A percentile compares a stretch with the other conserved stretches of the same genome.
These are phyloP conservation scores for Gymnogyps californianus DNA, from an alignment of 2,113 vertebrate species.

Conservation along the genomic window DNA sequence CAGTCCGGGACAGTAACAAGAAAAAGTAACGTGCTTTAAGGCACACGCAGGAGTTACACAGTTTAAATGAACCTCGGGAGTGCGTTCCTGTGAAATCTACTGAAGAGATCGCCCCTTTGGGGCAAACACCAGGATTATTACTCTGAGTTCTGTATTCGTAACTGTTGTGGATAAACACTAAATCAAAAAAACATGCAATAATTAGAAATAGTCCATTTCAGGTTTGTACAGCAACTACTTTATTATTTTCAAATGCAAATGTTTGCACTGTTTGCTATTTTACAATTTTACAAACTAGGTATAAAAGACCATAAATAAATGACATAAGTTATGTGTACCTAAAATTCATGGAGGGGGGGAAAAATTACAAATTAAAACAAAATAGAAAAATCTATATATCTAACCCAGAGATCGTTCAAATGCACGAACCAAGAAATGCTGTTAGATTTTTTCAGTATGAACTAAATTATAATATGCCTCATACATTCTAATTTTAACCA, in stretches of 20 bases:
- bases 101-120: background rate
- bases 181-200: background rate
- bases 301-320: conserved; percentile 99
- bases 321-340: conserved; percentile 99
- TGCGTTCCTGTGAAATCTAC: background rate
- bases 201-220: background rate
- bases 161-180: background rate
- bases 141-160: background rate
- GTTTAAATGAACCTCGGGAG: background rate
- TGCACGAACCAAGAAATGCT: conserved; percentile 80
- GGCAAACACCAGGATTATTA: background rate
- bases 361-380: conserved; percentile 83
- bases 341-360: conserved; percentile 79
- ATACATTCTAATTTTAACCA: conserved; percentile 91
- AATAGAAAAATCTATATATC: conserved; percentile 86
- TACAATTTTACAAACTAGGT: conserved; percentile 99
- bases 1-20: accelerated
- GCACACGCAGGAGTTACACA: accelerated
- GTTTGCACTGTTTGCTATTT: conserved; percentile 92
- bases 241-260: conserved; percentile 95
- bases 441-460: conserved; percentile 80
- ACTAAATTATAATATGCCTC: conserved; percentile 88
- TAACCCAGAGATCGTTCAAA: conserved; percentile 83
- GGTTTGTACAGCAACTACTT: conserved; percentile 89
- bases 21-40: background rate